Base-by-base conservation (phyloP, 1,140 invertebrate species). In the Rhysida immarginata region DNA sequence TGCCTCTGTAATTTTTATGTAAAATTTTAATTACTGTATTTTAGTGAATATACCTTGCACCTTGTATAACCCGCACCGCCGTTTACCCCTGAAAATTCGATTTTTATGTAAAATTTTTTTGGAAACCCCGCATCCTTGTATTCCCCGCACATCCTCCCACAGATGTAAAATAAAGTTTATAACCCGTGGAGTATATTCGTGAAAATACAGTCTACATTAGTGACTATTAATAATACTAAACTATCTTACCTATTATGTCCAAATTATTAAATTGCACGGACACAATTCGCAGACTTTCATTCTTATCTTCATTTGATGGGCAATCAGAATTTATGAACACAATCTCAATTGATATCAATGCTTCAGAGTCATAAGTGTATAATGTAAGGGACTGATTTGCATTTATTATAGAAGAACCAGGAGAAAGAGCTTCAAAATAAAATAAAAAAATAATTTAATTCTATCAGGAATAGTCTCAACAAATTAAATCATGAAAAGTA, bases 251-350 rank as follows among this genome's bases (percentile, higher is more conserved):
- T 61, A 95, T 94, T 35, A 96, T 85, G 69, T 96, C 91, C 53
- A 96, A 74, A 70, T 87, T 94, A 65, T 95, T 96, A 62, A 95
- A 96, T 54, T 90, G 80, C 60, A 96, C 84, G 64, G 85, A 88
- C 0, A 85, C 83, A 41, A 89, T 81, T 56, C 83, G 78, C 21
- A 87, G 66, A 49, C 78, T 76, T 64, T 87, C 84, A 0, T 74
- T 68, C 26, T 61, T 59, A 35, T 65, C 65, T 53, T 67, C 69
- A 23, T 62, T 62, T 26, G 65, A 64, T 1, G 69, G 68, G 56
- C 67, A 69, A 14, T 68, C 61, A 2, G 81, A 77, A 55, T 78
- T 78, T 3, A 92, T 80, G 45, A 88, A 69, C 41, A 80, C 78
- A 13, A 93, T 71, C 58, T 95, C 89, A 2, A 94, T 71, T 0